A percentile compares a stretch with the other conserved stretches of the same genome.
phyloP scores from a whole-genome alignment of 2,113 vertebrate species.

The Atlantisia rogersi region DNA sequence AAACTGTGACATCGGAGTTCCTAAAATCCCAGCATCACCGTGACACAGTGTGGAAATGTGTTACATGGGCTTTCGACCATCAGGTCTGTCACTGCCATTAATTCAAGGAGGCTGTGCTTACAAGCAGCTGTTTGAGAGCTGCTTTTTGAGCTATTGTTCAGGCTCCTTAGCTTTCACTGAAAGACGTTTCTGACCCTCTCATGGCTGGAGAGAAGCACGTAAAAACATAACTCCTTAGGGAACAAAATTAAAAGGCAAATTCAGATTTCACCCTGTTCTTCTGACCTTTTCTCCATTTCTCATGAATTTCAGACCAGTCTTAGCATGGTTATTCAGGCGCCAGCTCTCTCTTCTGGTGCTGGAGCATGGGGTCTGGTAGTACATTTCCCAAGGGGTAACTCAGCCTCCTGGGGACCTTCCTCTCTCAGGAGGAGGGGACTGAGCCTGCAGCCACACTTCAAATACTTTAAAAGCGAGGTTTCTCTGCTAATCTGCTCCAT shows the following conservation, averaged over 20 bases:
- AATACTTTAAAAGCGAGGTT: not conserved
- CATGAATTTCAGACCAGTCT: not conserved
- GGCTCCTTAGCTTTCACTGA: not conserved
- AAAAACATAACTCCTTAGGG: not conserved
- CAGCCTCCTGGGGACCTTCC: not conserved
- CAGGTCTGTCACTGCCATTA: not conserved
- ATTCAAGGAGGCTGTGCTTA: not conserved
- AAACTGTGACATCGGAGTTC: not conserved
- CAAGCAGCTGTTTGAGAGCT: not conserved
- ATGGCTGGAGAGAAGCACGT: not conserved
- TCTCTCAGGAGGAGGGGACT: not conserved
- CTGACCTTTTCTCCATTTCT: not conserved
- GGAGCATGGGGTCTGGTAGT: not conserved
- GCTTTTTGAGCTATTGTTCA: not conserved
- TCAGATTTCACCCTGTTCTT: not conserved
- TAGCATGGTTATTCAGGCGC: not conserved
- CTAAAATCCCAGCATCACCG: not conserved
- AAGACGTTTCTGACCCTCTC: not conserved
- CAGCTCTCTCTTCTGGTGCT: not conserved
- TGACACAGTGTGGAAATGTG: not conserved
- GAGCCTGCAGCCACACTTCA: not conserved
- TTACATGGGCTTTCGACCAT: accelerated
- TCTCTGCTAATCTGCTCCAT: not conserved
- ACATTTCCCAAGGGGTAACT: not conserved
- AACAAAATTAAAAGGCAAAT: not conserved